Percentiles rank a stretch among this genome's conserved stretches.
Evolutionary conservation across 1,140 invertebrate genomes (phyloP).

Genomic region (Ostrea edulis): DNA sequence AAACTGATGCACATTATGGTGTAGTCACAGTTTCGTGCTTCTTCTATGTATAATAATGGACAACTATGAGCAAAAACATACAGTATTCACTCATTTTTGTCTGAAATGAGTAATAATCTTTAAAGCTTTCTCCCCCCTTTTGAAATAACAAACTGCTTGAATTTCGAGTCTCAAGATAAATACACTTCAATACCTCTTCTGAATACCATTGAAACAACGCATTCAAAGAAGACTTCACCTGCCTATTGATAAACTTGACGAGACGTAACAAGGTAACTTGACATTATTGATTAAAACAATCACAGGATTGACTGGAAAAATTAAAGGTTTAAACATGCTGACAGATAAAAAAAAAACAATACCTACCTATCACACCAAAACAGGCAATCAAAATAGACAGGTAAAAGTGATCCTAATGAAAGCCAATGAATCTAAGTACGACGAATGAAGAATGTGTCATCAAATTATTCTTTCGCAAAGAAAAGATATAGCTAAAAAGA

Average conservation of each 20-base stretch:
- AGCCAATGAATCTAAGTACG: too few relatives aligned
- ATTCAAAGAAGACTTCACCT: constrained; percentile 6
- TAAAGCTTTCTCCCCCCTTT: not conserved
- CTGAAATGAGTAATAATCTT: not conserved
- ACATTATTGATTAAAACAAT: constrained; percentile 13
- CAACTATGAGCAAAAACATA: too few relatives aligned
- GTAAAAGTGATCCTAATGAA: not conserved
- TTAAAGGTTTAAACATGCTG: not conserved
- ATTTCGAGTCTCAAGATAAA: not conserved
- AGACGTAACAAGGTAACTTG: not conserved
- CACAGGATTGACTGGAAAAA: not conserved
- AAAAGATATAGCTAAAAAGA: too few relatives aligned
- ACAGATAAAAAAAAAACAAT: constrained; percentile 31
- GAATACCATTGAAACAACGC: not conserved
- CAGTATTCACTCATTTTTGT: not conserved
- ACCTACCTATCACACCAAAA: not conserved
- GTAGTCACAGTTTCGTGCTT: too few relatives aligned
- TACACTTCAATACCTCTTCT: not conserved
- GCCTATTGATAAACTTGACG: not conserved
- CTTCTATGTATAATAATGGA: too few relatives aligned
- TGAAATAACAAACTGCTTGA: not conserved
- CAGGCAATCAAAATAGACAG: not conserved
- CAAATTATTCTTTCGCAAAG: too few relatives aligned
- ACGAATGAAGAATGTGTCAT: too few relatives aligned
- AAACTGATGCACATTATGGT: too few relatives aligned